These are phyloP conservation scores for Drosophila simulans DNA, from an alignment of 1,140 invertebrate genomes.

Conservation along the genomic window DNA sequence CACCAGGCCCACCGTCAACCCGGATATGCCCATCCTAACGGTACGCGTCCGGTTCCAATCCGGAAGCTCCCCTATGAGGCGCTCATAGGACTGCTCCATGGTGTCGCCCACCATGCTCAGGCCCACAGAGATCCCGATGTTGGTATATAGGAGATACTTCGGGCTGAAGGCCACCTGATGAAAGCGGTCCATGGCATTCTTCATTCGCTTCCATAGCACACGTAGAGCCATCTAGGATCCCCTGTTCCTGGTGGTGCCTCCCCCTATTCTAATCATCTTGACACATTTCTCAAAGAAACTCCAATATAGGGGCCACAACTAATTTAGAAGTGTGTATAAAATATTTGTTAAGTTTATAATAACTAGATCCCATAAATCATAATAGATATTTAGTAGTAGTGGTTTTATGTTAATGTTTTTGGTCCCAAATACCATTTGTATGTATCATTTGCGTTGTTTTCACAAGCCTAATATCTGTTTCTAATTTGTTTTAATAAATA, in stretches of 20 bases:
- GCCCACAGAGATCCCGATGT: conserved; percentile 90
- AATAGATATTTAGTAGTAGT: too few species aligned
- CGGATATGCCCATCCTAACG: conserved; percentile 91
- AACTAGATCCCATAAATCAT: too few species aligned
- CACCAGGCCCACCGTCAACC: conserved; percentile 90
- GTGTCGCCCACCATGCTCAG: conserved; percentile 92
- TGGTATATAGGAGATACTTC: conserved; percentile 92
- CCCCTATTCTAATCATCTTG: background rate
- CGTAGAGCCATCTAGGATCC: conserved; percentile 33
- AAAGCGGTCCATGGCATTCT: conserved; percentile 3
- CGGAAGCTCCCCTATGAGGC: conserved; percentile 87
- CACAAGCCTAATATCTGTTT: too few species aligned
- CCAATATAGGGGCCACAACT: too few species aligned
- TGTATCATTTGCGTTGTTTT: too few species aligned
- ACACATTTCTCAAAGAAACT: background rate
- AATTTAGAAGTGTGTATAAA: too few species aligned
- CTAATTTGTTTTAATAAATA: background rate
- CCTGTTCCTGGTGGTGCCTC: background rate
- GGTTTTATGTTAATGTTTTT: too few species aligned
- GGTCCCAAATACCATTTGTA: too few species aligned
- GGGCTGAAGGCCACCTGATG: conserved; percentile 86
- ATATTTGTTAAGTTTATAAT: too few species aligned
- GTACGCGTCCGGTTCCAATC: conserved; percentile 89
- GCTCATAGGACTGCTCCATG: conserved; percentile 93
- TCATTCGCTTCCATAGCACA: conserved; percentile 17